phyloP scores from a whole-genome alignment of 2,113 vertebrate genomes.

The Eptesicus fuscus region DNA sequence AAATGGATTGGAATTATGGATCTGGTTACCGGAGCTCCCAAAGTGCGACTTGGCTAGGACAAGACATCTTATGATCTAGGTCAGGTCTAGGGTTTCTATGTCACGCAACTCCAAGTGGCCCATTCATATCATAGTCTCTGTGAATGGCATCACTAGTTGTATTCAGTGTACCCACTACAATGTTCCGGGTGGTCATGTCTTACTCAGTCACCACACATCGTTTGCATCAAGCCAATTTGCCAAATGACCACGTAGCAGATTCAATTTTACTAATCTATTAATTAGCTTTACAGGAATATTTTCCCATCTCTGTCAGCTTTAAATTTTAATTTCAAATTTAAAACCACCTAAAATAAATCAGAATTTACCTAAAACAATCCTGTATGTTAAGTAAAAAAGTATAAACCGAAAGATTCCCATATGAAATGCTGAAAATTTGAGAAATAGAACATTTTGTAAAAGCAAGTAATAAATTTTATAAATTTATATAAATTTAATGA shows the following conservation, averaged over 20 bases:
- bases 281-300: background rate
- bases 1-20: background rate
- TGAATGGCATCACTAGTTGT: background rate
- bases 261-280: background rate
- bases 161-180: background rate
- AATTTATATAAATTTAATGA: background rate
- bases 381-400: background rate
- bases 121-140: background rate
- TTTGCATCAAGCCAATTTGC: background rate
- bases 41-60: background rate
- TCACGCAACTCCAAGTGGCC: background rate
- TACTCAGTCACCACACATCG: background rate
- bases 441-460: background rate
- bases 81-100: background rate
- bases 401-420: background rate
- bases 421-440: background rate
- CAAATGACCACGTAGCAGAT: background rate
- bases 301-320: constrained; percentile 1
- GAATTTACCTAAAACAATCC: background rate
- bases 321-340: constrained; percentile 13
- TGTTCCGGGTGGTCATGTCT: background rate
- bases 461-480: background rate
- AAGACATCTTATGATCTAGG: background rate
- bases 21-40: background rate
- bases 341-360: background rate